phyloP scores from a whole-genome alignment of 2,888 invertebrate species.

The Drosophila peninsularis region DNA sequence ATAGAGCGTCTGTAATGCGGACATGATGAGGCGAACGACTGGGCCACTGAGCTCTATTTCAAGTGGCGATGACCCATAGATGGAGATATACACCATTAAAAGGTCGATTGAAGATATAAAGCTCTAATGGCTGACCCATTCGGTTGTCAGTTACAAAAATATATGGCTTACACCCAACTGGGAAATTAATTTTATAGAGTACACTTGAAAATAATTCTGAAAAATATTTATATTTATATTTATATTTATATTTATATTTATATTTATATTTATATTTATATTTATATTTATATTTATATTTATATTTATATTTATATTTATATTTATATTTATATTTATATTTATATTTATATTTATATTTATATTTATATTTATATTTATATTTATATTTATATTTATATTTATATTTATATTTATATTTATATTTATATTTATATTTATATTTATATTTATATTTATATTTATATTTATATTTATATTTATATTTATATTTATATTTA shows the following conservation, averaged over 20 bases:
- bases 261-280: background rate
- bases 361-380: background rate
- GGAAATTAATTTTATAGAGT: background rate
- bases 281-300: background rate
- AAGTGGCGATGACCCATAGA: conserved; percentile 25
- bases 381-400: conserved; percentile 1
- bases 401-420: conserved; percentile 1
- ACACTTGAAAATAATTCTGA: background rate
- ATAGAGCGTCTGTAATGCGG: conserved; percentile 4
- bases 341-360: background rate
- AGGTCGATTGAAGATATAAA: too few species aligned
- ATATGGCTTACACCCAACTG: background rate
- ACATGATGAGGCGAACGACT: background rate
- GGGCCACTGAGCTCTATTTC: conserved; percentile 1
- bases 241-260: conserved; percentile 1
- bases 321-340: background rate
- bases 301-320: conserved; percentile 1
- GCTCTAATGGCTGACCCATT: too few species aligned
- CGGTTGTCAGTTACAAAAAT: conserved; percentile 5
- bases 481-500: conserved; percentile 1
- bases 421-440: conserved; percentile 1
- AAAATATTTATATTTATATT: background rate
- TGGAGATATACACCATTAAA: background rate
- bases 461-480: conserved; percentile 2
- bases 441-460: conserved; percentile 1